phyloP scores from a whole-genome alignment of 2,113 vertebrate genomes.

The Platichthys stellatus region DNA sequence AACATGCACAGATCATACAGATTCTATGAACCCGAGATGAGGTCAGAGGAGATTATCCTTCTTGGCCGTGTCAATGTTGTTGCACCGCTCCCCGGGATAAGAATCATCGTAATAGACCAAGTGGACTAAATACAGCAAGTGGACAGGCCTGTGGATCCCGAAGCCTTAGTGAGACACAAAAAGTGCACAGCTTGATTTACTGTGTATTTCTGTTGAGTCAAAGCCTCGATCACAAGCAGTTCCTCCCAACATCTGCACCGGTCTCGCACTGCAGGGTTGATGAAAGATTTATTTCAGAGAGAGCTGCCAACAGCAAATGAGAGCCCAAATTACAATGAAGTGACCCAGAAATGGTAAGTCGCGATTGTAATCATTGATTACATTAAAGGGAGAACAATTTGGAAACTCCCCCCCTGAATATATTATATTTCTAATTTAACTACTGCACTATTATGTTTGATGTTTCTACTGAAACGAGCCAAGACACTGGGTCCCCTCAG shows the following conservation, averaged over 20 bases:
- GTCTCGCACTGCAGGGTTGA: not conserved
- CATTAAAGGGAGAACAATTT: slow-evolving; percentile 19
- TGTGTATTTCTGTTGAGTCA: slow-evolving; percentile 9
- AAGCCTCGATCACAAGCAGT: not conserved
- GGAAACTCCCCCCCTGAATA: not conserved
- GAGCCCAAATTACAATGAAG: slow-evolving; percentile 31
- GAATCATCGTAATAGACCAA: not conserved
- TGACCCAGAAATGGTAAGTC: slow-evolving; percentile 36
- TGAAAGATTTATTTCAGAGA: slow-evolving; percentile 25
- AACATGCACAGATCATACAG: slow-evolving; percentile 41
- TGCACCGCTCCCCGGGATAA: slow-evolving; percentile 1
- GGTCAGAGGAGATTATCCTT: slow-evolving; percentile 8
- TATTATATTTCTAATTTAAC: not conserved
- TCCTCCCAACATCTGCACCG: slow-evolving; percentile 16
- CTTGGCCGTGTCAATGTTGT: slow-evolving; percentile 24
- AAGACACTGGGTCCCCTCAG: not conserved
- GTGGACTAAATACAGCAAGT: slow-evolving; percentile 7
- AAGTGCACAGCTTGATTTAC: slow-evolving; percentile 6
- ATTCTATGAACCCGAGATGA: slow-evolving; percentile 41
- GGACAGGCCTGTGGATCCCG: not conserved
- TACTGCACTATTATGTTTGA: slow-evolving; percentile 7
- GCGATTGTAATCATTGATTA: slow-evolving; percentile 30
- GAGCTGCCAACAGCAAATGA: slow-evolving; percentile 8
- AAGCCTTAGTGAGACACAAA: not conserved
- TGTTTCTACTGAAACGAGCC: slow-evolving; percentile 5